Conservation (phyloP, 2,888 invertebrate species). For the Nomada flava region DNA sequence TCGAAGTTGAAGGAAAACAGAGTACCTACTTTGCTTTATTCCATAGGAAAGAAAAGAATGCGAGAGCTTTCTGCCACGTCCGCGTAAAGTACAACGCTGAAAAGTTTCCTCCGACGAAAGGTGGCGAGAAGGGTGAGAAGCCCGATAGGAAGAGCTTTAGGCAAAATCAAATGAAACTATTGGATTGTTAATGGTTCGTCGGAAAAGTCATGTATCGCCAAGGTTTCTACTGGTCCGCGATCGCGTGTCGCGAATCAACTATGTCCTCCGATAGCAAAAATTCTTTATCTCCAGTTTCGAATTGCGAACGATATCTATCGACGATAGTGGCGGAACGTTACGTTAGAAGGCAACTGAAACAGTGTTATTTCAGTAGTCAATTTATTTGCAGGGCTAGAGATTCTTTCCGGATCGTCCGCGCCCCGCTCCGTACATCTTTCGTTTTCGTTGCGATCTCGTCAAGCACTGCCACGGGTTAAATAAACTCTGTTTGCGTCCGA, state of each 20-base stretch:
- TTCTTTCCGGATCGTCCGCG: slow-evolving; percentile 5
- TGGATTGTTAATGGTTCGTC: neutral
- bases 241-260: too few relatives aligned
- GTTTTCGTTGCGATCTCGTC: slow-evolving; percentile 2
- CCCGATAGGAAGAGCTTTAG: slow-evolving; percentile 7
- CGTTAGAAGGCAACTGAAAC: neutral
- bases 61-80: slow-evolving; percentile 61
- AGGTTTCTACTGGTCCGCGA: too few relatives aligned
- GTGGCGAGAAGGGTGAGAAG: slow-evolving; percentile 1
- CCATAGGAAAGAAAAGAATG: slow-evolving; percentile 72
- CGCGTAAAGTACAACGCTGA: slow-evolving; percentile 67
- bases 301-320: too few relatives aligned
- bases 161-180: slow-evolving; percentile 55
- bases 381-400: too few relatives aligned
- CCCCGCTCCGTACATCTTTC: slow-evolving; percentile 1
- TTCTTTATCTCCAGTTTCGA: too few relatives aligned
- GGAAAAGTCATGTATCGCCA: too few relatives aligned
- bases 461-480: slow-evolving; percentile 5
- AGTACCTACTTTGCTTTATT: slow-evolving; percentile 45
- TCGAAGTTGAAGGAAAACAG: slow-evolving; percentile 39
- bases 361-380: too few relatives aligned
- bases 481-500: slow-evolving; percentile 32
- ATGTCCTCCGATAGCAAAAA: too few relatives aligned
- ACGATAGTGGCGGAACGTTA: slow-evolving; percentile 1
- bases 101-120: slow-evolving; percentile 59